Base-by-base conservation (phyloP, 2,113 vertebrate species). In the Laticauda colubrina region DNA sequence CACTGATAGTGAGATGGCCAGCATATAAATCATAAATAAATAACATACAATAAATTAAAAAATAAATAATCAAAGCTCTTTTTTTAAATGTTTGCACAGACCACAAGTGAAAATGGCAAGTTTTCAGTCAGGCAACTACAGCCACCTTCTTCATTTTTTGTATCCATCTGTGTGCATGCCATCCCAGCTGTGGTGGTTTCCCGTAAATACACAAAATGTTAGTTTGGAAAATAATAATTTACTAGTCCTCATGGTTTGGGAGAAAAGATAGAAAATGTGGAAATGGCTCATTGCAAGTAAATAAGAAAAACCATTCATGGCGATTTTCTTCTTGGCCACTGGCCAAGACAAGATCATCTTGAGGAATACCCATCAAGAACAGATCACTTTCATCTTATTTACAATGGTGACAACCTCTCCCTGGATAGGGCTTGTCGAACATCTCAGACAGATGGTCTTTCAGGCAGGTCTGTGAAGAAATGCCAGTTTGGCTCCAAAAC, bases 391-490 rank as follows among this genome's bases (percentile, higher is more conserved):
- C 64, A 29, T 85, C 23, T 87, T 54, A 59, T 91, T 91, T 93
- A 29, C 90, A 26, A n/a, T 14, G 29, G 59, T 87, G 45, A 21
- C 53, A 48, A 39, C 53, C 18, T 69, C 53, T 59, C 90, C n/a
- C 20, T 23, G 53, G 86, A 24, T 59, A 39, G 39, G 23, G 45
- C 85, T 29, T 75, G 43, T 53, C 6, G 26, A 57, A 56, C 20
- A 11, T 29, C 56, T 69, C n/a, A 53, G 90, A 89, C 90, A 91
- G 90, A 93, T 91, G 93, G 89, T 51, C 88, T 89, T 92, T 89
- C 57, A 54, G 59, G 11, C 57, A 34, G 89, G 59, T 18, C 54
- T 57, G 64, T 20, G 53, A 85, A 91, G 93, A 85, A 85, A 88
- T 29, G 87, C 87, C 90, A 51, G 64, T 48, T 69, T 69, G 34